phyloP scores from a whole-genome alignment of 2,888 invertebrate species.

The Epistrophe grossulariae region DNA sequence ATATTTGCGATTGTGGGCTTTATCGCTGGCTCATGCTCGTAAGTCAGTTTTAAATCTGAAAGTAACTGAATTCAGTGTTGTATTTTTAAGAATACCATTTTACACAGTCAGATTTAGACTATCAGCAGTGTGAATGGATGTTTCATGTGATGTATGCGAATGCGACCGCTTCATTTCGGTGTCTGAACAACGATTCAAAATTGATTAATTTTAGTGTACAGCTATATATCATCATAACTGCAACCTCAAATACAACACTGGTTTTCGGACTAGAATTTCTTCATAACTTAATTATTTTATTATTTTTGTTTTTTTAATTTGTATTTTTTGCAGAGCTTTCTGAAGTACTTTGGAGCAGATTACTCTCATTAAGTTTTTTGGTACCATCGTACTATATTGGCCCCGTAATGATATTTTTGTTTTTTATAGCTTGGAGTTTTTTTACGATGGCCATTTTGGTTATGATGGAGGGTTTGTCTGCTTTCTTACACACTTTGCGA shows the following conservation, averaged over 20 bases:
- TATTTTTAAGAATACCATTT: not conserved
- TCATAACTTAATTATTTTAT: not conserved
- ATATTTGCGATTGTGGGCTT: conserved; percentile 98
- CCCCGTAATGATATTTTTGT: conserved; percentile 89
- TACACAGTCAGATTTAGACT: too few relatives aligned
- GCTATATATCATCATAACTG: too few relatives aligned
- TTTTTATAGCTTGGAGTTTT: conserved; percentile 95
- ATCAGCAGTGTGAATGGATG: too few relatives aligned
- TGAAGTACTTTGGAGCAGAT: conserved; percentile 96
- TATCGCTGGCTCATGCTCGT: conserved; percentile 96
- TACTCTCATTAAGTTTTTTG: conserved; percentile 89
- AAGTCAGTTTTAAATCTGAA: not conserved
- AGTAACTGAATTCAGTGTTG: not conserved
- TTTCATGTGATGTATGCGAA: too few relatives aligned
- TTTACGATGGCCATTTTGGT: conserved; percentile 97
- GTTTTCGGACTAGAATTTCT: not conserved
- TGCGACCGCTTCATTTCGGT: too few relatives aligned
- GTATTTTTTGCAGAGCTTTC: conserved; percentile 86
- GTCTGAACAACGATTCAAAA: not conserved
- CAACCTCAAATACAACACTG: not conserved
- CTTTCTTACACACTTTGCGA: conserved; percentile 98
- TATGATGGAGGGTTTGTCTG: conserved; percentile 99
- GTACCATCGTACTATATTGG: conserved; percentile 86
- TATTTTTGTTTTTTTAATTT: too few relatives aligned
- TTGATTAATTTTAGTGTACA: not conserved